Evolutionary conservation across 37 sponge, comb jelly and placozoan species (phyloP).

Genomic region (Corticium candelabrum): DNA sequence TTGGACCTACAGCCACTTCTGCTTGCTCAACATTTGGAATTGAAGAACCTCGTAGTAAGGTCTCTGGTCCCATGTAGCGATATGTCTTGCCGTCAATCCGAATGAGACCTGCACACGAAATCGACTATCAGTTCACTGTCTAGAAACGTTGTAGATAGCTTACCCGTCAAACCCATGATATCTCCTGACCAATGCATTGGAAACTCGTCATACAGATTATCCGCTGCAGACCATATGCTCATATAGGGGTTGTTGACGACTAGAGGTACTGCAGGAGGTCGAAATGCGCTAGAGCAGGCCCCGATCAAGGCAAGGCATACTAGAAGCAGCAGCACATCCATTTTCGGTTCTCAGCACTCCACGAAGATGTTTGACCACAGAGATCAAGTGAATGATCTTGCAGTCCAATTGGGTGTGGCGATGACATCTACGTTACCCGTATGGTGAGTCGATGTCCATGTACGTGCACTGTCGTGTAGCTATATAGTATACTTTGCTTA

Average conservation of each 20-base stretch:
- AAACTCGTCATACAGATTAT: slow-evolving; percentile 48
- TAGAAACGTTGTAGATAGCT: neutral
- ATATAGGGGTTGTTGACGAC: slow-evolving; percentile 60
- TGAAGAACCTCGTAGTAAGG: neutral
- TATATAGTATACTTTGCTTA: no score
- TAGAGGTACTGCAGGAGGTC: slow-evolving; percentile 71
- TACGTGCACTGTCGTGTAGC: no score
- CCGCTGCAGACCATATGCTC: slow-evolving; percentile 60
- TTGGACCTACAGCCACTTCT: slow-evolving; percentile 42
- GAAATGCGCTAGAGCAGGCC: no score
- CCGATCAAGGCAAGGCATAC: slow-evolving; percentile 32
- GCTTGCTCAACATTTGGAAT: slow-evolving; percentile 2
- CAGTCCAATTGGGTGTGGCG: no score
- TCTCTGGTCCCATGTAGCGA: neutral
- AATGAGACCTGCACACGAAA: neutral
- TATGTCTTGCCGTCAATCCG: neutral
- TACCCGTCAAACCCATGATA: neutral
- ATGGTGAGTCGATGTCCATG: no score
- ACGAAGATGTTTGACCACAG: no score
- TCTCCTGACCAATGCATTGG: slow-evolving; percentile 50
- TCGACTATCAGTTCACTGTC: neutral
- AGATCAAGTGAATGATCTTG: no score
- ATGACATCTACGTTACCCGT: no score
- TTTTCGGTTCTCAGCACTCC: no score
- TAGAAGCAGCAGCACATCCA: slow-evolving; percentile 14